Evolutionary conservation across 2,888 invertebrate species (phyloP), one percentile per base, ranked within the genome.

Genomic region (Drosophila phalerata): DNA sequence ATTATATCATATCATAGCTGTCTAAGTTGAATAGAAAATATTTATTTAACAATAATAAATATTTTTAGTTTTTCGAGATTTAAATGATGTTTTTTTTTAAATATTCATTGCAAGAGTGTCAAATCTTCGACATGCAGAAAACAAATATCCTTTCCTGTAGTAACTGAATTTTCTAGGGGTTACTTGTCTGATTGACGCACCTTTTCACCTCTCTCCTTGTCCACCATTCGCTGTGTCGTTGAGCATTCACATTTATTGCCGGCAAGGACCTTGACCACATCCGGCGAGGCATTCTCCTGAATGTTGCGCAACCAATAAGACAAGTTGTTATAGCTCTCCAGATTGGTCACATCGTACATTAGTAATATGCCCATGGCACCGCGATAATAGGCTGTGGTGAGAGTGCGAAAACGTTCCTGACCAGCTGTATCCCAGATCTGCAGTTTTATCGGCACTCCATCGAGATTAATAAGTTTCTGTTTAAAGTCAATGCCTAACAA

Each of bases 251-350:
- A 96, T 94, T 97, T 97, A 92, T 97, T 97, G 43, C 97, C 97
- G 42, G 96, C 97, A 90, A 97, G 93, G 55, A 97, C 96, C 93
- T 96, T 97, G 37, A 97, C 96, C 43, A 97, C 97, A 91, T 97
- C 96, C 49, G 97, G 96, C 11, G 97, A 96, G 45, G 97, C 97
- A 90, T 97, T 97, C 97, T 97, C 97, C 93, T 97, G 96, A 81
- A 98, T 97, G 93, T 97, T 97, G 91, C 96, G 94, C 72, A 98
- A 94, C 98, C 98, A 98, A 91, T 97, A 97, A 9, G 96, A 96
- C 77, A 98, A 93, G 92, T 97, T 97, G 91, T 97, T 96, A 92
- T 97, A 98, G n/a, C 97, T 97, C 90, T 97, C 97, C 89, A 96
- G 93, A 92, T 96, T 97, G 42, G 97, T 97, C 80, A 97, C 96